Base-by-base conservation (phyloP, 1,140 invertebrate genomes). In the Oryctes rhinoceros region DNA sequence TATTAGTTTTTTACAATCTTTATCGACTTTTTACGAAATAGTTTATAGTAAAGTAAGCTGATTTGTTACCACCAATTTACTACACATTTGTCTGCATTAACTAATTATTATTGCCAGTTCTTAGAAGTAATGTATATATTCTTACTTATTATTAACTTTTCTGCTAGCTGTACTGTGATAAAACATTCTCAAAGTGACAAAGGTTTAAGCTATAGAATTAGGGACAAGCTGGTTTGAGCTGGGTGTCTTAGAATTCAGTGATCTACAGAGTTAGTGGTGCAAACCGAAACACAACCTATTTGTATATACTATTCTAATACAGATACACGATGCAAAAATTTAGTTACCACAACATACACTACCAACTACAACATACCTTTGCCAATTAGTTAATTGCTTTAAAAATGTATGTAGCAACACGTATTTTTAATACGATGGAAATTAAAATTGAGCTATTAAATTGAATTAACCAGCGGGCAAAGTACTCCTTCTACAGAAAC, bases 141-240 rank as follows among this genome's bases (percentile, higher is more conserved):
- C 13, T 59, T 59, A 59, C 53, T 59, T 59, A 59, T 59, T 59
- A 59, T 59, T 59, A 18, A 59, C 53, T 18, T 59, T 59, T 59
- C 6, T 59, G 53, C 53, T 59, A 59, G 65, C 35, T 71, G 65
- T 84, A 84, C 83, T 84, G 84, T 84, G 83, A 82, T 83, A 83
- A 49, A 47, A 74, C 11, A 62, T 15, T 71, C 2, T 35, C 65
- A 37, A 71, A 71, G 24, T 71, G 65, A 71, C 65, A 71, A 71
- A 71, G 7, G 24, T 71, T 59, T 20, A 78, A 78, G 47, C 30
- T 53, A 78, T 20, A 78, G 44, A 78, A 37, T 47, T 78, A 78
- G 35, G 49, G 30, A 81, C 78, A 85, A 85, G 86, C 85, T 88
- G 87, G 87, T 88, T 88, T 88, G 87, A 89, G 86, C 87, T 89